phyloP scores from a whole-genome alignment of 2,797 vertebrate species.

The Pseudomugil tenellus region DNA sequence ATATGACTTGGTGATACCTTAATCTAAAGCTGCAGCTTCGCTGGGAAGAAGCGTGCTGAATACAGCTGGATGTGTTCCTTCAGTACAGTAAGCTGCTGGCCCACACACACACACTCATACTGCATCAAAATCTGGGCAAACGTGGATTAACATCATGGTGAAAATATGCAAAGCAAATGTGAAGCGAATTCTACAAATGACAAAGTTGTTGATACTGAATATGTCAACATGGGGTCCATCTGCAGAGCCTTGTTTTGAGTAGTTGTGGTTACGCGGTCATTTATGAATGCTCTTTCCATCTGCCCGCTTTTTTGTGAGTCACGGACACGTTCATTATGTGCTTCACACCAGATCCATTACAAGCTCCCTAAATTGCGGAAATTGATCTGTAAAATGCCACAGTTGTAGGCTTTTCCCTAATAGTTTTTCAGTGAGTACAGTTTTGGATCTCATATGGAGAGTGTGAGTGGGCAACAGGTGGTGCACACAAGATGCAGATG shows the following conservation, averaged over 20 bases:
- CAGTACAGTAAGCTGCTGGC: constrained; percentile 37
- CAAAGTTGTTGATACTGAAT: constrained; percentile 52
- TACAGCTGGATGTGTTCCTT: constrained; percentile 24
- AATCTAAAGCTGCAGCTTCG: constrained; percentile 61
- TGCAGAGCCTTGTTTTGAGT: constrained; percentile 49
- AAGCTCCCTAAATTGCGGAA: constrained; percentile 17
- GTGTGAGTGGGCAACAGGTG: constrained; percentile 20
- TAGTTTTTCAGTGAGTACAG: constrained; percentile 10
- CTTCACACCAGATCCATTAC: constrained; percentile 37
- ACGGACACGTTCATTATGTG: constrained; percentile 26
- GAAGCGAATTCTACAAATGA: constrained; percentile 35
- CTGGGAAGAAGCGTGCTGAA: constrained; percentile 33
- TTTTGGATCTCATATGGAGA: constrained; percentile 9
- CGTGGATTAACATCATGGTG: constrained; percentile 59
- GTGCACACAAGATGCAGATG: constrained; percentile 10
- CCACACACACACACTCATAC: constrained; percentile 8
- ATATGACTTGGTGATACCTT: constrained; percentile 51
- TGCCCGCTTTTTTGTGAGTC: constrained; percentile 37
- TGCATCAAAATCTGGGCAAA: constrained; percentile 36
- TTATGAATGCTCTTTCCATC: constrained; percentile 55
- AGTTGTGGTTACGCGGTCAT: constrained; percentile 33
- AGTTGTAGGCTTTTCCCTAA: constrained; percentile 2
- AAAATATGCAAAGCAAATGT: constrained; percentile 59
- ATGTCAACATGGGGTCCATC: constrained; percentile 49
- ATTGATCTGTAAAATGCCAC: constrained; percentile 19